Base-by-base conservation (phyloP, 2,113 vertebrate species). In the Sardina pilchardus region DNA sequence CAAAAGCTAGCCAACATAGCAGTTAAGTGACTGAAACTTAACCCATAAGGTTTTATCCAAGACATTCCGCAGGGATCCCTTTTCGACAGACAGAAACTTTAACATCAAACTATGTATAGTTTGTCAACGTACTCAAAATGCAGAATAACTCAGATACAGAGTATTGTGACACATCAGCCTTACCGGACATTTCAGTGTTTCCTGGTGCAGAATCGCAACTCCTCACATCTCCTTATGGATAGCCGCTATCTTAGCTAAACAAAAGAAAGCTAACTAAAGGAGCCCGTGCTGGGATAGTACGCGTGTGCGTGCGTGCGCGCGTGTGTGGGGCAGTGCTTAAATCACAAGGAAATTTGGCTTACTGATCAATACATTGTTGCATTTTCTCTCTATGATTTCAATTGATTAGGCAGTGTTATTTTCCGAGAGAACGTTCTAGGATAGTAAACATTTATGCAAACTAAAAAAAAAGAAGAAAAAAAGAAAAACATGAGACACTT, bases 191-290 rank as follows among this genome's bases (percentile, higher is more conserved):
- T 30, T 71, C 6, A 30, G 12, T 34, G 53, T 26, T 71, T 34
- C 63, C 63, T 71, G 63, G 10, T 71, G 63, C 63, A 71, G 26
- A 34, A 16, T 71, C 63, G 63, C 26, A 71, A 71, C 63, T 16
- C n/a, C 63, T 71, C 63, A 71, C 63, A 71, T 71, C 63, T 71
- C 63, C 63, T 71, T 71, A 71, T 71, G 63, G 63, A 71, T 71
- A 71, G 30, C 63, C 8, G 63, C 63, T 71, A 71, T 71, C 63
- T 71, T 34, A 16, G 63, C 85, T 88, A 87, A 88, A 90, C 87
- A 90, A 90, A 90, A 88, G 82, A 84, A 88, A 56, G 84, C 42
- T 81, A 82, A 26, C 53, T n/a, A 63, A n/a, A 26, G 63, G 83
- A 86, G 87, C 87, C 86, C 87, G 45, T 87, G 81, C 80, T 81